Conservation (phyloP, 1,140 invertebrate species). For the Samia ricini region DNA sequence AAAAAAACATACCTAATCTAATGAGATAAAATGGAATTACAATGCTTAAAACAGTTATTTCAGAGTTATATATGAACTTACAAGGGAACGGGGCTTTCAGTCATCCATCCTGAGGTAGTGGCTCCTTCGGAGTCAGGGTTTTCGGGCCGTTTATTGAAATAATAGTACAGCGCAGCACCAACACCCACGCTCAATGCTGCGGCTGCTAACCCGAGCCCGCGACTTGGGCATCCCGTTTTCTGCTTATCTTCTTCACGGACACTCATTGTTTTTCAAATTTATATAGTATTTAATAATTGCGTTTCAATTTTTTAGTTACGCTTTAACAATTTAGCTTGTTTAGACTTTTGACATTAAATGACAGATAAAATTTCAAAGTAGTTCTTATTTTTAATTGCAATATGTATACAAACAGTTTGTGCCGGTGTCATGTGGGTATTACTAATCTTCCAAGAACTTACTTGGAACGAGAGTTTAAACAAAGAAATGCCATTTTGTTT, state of each 20-base stretch:
- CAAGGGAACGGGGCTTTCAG: constrained; percentile 43
- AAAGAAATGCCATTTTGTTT: too few relatives aligned
- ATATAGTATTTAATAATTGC: not conserved
- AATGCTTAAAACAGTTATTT: not conserved
- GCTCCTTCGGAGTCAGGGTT: constrained; percentile 49
- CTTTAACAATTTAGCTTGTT: too few relatives aligned
- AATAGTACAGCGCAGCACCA: constrained; percentile 69
- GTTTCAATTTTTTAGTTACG: not conserved
- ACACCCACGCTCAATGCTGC: constrained; percentile 62
- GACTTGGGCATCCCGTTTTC: constrained; percentile 47
- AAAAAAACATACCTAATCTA: not conserved
- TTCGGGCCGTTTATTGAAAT: constrained; percentile 54
- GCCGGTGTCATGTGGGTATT: too few relatives aligned
- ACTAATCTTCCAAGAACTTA: too few relatives aligned
- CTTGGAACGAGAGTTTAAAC: too few relatives aligned
- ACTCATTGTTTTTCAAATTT: constrained; percentile 42
- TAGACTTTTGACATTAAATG: too few relatives aligned
- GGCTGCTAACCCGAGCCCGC: constrained; percentile 55
- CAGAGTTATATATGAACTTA: constrained; percentile 32
- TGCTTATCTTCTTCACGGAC: constrained; percentile 55
- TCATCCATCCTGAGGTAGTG: constrained; percentile 35
- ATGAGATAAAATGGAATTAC: not conserved
- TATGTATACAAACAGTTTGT: too few relatives aligned
- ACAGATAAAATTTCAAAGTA: too few relatives aligned
- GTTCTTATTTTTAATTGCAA: too few relatives aligned